Evolutionary conservation across 2,113 vertebrate genomes (phyloP).

Genomic region (Pseudorhombus dupliciocellatus): DNA sequence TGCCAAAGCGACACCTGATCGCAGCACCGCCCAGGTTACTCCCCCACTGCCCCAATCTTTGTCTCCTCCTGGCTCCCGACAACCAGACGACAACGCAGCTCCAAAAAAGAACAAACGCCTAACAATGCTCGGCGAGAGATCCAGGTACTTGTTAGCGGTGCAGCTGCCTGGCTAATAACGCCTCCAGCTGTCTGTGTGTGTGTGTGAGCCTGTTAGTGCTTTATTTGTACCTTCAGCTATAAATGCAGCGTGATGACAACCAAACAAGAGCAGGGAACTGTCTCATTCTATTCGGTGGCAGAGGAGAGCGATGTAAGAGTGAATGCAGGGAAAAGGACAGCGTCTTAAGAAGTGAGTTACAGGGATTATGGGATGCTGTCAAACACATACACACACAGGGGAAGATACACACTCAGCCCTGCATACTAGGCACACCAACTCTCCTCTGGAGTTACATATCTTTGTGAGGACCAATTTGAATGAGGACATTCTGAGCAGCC

Average conservation of each 20-base stretch:
- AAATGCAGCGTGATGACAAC: conserved; percentile 22
- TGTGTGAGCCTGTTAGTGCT: conserved; percentile 21
- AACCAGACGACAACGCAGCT: conserved; percentile 29
- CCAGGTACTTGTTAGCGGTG: conserved; percentile 40
- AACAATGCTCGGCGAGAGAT: not conserved
- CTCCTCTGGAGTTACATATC: conserved; percentile 13
- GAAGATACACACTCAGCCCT: not conserved
- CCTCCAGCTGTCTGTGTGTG: conserved; percentile 21
- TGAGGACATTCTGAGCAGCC: not conserved
- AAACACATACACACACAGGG: conserved; percentile 13
- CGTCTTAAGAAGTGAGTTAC: conserved; percentile 20
- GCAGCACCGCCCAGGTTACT: not conserved
- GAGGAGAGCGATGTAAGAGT: conserved; percentile 5
- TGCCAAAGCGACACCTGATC: not conserved
- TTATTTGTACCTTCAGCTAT: conserved; percentile 37
- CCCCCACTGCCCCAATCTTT: not conserved
- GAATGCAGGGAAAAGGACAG: conserved; percentile 25
- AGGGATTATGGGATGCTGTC: conserved; percentile 53
- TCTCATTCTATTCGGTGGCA: conserved; percentile 4
- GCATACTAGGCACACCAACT: not conserved
- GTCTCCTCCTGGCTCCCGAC: not conserved
- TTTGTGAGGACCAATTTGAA: not conserved
- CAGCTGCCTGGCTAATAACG: conserved; percentile 31
- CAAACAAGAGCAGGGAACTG: conserved; percentile 1
- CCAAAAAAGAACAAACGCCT: conserved; percentile 24